Conservation (phyloP, 2,888 invertebrate genomes). For the Athrips mouffetella region DNA sequence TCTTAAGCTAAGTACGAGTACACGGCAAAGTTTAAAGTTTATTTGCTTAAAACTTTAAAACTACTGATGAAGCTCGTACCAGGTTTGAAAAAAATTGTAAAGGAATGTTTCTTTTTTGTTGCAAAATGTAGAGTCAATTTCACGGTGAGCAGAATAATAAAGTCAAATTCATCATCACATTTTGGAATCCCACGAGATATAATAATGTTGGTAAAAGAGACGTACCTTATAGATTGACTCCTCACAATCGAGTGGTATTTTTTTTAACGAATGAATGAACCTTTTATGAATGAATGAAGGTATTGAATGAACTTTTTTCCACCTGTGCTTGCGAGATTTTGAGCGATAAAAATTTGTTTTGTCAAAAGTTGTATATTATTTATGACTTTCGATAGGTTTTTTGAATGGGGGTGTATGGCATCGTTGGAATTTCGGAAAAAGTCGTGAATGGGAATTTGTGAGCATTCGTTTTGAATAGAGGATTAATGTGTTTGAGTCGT, state of each 20-base stretch:
- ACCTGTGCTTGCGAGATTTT: constrained; percentile 43
- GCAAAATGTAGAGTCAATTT: constrained; percentile 28
- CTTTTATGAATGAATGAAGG: constrained; percentile 56
- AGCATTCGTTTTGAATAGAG: constrained; percentile 33
- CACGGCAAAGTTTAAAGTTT: no score
- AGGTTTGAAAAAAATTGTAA: no score
- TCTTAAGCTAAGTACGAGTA: no score
- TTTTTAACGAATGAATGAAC: constrained; percentile 35
- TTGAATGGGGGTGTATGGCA: constrained; percentile 29
- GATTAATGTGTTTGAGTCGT: no score
- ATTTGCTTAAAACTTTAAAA: no score
- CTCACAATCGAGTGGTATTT: constrained; percentile 10
- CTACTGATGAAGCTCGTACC: no score
- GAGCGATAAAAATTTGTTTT: constrained; percentile 72
- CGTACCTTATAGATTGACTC: constrained; percentile 31
- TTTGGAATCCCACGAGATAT: constrained; percentile 61
- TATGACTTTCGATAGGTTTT: constrained; percentile 47
- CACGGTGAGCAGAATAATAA: constrained; percentile 38
- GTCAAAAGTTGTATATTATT: constrained; percentile 63
- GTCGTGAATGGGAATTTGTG: constrained; percentile 18
- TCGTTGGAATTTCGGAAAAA: constrained; percentile 14
- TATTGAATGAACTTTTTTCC: constrained; percentile 47
- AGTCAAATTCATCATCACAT: constrained; percentile 48
- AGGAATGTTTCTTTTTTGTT: not conserved
- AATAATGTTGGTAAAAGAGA: constrained; percentile 51